Conservation (phyloP, 2,888 invertebrate species). For the Brachyptera risi region DNA sequence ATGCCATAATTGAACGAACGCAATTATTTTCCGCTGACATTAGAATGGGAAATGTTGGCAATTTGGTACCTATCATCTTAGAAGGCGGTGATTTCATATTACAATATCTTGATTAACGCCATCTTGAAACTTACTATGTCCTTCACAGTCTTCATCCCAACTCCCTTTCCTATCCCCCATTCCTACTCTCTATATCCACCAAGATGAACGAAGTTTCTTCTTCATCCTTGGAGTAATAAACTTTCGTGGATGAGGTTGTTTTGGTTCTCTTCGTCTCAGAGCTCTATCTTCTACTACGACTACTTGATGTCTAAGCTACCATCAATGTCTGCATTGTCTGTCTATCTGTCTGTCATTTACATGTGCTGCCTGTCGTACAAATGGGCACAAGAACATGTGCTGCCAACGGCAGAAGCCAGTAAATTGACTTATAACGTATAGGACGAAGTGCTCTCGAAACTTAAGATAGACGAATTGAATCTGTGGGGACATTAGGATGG, state of each 20-base stretch:
- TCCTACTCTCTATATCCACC: no score
- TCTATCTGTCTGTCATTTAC: constrained; percentile 8
- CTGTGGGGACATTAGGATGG: not conserved
- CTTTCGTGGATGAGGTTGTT: not conserved
- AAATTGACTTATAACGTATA: constrained; percentile 1
- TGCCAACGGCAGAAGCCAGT: not conserved
- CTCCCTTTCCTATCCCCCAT: no score
- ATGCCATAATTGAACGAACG: no score
- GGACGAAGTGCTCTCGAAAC: not conserved
- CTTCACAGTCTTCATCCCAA: no score
- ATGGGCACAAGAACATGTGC: constrained; percentile 3
- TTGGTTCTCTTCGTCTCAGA: not conserved
- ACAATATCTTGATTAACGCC: no score
- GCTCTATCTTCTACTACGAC: not conserved
- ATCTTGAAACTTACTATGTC: no score
- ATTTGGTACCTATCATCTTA: no score
- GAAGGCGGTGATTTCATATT: no score
- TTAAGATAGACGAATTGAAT: not conserved
- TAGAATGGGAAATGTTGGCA: no score
- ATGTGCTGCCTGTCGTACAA: constrained; percentile 5
- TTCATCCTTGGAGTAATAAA: not conserved
- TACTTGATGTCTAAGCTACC: not conserved
- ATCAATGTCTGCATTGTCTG: constrained; percentile 10
- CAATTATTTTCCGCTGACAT: no score
- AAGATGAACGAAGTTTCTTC: constrained; percentile 11